Evolutionary conservation across 1,140 invertebrate species (phyloP), one percentile per base, ranked within the genome.

Genomic region (Drepana arcuata): DNA sequence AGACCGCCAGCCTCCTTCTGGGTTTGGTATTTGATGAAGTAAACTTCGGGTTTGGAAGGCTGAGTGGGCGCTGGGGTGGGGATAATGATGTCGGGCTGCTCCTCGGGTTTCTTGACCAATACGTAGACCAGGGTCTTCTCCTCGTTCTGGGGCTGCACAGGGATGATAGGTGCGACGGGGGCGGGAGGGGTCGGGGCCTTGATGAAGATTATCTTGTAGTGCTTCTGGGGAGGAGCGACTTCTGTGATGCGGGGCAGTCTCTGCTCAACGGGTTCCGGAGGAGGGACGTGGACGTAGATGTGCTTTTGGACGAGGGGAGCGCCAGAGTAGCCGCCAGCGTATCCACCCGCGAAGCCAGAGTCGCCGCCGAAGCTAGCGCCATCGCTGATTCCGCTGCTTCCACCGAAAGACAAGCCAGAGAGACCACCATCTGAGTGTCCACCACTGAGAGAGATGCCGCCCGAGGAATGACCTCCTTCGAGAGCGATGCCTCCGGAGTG

Each of bases 91-190:
- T 93, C 90, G 48, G 90, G 91, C 35, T 89, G 88, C 32, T 93
- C 91, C 69, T 94, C 91, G 48, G 91, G 92, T 74, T 90, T 92
- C 88, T 94, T 94, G 40, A 94, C 91, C 72, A 95, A 79, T 14
- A 95, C 93, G 81, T 95, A 95, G 55, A 95, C 93, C 38, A 94
- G 85, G n/a, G 93, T 95, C 85, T 94, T 95, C 73, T 94, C 91
- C 81, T 93, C 91, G 71, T 92, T 91, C 72, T 93, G 92, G 37
- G 89, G 86, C 49, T 91, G 89, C 18, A 92, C 79, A 10, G 91
- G 91, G 36, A 93, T 90, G 30, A 91, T 86, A 28, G 92, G 91
- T 2, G 90, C 91, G 34, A 88, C 89, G 24, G 92, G 91, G 34
- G 91, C 88, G 15, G 92, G 90, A 28, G 90, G 86, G 30, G 91